phyloP scores from a whole-genome alignment of 1,140 invertebrate genomes.

The Macrostomum lignano region DNA sequence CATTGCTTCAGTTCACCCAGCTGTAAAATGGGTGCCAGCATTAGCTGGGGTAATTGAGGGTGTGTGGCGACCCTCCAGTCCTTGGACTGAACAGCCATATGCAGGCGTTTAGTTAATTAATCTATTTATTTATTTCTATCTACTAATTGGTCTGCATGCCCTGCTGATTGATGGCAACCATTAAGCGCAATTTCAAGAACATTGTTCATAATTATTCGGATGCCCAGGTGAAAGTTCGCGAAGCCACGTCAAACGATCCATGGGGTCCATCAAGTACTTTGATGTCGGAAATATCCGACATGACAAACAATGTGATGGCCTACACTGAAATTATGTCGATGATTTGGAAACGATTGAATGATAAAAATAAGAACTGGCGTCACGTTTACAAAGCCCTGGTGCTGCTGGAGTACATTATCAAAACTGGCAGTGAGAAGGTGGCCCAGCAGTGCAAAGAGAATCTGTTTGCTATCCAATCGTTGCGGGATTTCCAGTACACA shows the following conservation, averaged over 20 bases:
- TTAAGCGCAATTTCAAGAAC: slow-evolving; percentile 3
- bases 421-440: slow-evolving; percentile 71
- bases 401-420: slow-evolving; percentile 74
- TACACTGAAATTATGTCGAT: slow-evolving; percentile 99
- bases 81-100: no score
- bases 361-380: slow-evolving; percentile 94
- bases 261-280: slow-evolving; percentile 1
- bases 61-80: no score
- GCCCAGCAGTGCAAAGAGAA: slow-evolving; percentile 3
- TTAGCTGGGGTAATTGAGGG: no score
- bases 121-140: no score
- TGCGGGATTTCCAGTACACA: slow-evolving; percentile 66
- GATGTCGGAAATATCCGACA: slow-evolving; percentile 6
- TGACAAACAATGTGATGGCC: slow-evolving; percentile 35
- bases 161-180: no score
- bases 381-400: slow-evolving; percentile 96
- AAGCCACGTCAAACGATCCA: slow-evolving; percentile 7
- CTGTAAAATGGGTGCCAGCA: no score
- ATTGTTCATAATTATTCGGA: slow-evolving; percentile 6
- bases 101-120: no score
- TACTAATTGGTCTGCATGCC: no score
- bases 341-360: slow-evolving; percentile 92
- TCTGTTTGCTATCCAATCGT: slow-evolving; percentile 16
- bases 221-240: slow-evolving; percentile 3
- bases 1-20: no score